A percentile compares a stretch with the other conserved stretches of the same genome.
Evolutionary conservation across 2,797 vertebrate genomes (phyloP).

Genomic region (Protosalanx chinensis): DNA sequence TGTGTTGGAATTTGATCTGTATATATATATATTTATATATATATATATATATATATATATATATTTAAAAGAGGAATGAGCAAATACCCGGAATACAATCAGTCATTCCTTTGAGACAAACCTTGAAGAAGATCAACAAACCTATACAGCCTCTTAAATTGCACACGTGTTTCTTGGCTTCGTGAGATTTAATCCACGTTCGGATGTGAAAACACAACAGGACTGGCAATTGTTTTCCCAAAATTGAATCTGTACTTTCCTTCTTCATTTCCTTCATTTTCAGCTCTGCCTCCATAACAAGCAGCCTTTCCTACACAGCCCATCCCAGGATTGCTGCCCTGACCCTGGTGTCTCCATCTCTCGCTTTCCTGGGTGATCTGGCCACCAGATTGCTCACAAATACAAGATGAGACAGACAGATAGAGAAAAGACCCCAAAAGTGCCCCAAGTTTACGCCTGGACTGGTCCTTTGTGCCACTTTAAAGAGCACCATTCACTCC

Average conservation of each 20-base stretch:
- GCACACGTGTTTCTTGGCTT: constrained; percentile 15
- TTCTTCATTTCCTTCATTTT: constrained; percentile 25
- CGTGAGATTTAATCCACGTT: constrained; percentile 29
- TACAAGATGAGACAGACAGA: constrained; percentile 55
- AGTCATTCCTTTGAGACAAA: constrained; percentile 14
- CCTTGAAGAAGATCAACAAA: constrained; percentile 30
- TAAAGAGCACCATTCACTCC: constrained; percentile 50
- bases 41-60: constrained; percentile 39
- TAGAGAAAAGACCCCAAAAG: constrained; percentile 60
- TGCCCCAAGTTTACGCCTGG: constrained; percentile 75
- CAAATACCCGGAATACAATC: constrained; percentile 37
- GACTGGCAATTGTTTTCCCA: constrained; percentile 47
- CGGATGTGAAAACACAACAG: constrained; percentile 26
- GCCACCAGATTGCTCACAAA: constrained; percentile 65
- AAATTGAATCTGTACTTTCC: constrained; percentile 33
- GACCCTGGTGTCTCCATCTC: constrained; percentile 27
- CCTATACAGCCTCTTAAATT: constrained; percentile 26
- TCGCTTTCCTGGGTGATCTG: constrained; percentile 24
- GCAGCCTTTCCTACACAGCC: constrained; percentile 24
- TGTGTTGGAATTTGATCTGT: constrained; percentile 39
- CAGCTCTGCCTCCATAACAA: constrained; percentile 18
- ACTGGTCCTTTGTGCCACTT: constrained; percentile 83
- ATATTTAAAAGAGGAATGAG: constrained; percentile 4
- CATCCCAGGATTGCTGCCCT: constrained; percentile 23
- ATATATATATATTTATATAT: too few species aligned